These are phyloP conservation scores for Melanostigma gelatinosum DNA, from an alignment of 2,113 vertebrate species.

Conservation along the genomic window DNA sequence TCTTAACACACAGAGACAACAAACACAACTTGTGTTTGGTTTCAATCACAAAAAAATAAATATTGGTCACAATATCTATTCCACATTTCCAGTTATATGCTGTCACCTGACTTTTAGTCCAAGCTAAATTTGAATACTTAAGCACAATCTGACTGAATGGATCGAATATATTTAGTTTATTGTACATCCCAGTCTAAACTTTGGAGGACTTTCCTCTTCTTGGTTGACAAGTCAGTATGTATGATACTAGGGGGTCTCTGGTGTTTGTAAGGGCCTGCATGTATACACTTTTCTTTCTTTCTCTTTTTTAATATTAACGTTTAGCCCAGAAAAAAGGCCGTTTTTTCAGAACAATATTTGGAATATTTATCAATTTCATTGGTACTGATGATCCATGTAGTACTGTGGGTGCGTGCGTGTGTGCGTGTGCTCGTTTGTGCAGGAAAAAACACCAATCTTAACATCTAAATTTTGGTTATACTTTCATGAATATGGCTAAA, in stretches of 20 bases:
- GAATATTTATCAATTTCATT: conserved; percentile 68
- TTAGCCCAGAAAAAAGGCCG: conserved; percentile 53
- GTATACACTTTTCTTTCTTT: conserved; percentile 73
- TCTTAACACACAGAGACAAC: conserved; percentile 3
- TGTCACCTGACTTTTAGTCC: conserved; percentile 14
- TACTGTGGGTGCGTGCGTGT: conserved; percentile 63
- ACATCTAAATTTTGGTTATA: conserved; percentile 36
- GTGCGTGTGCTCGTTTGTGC: conserved; percentile 50
- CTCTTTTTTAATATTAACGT: conserved; percentile 67
- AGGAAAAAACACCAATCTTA: conserved; percentile 58
- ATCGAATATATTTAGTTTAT: conserved; percentile 57
- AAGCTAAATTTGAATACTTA: conserved; percentile 60
- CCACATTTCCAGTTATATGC: conserved; percentile 30
- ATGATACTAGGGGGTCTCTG: conserved; percentile 70
- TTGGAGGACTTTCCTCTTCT: conserved; percentile 62
- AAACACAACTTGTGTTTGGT: neutral
- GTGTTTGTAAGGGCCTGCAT: conserved; percentile 80
- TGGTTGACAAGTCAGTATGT: conserved; percentile 76
- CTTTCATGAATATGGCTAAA: conserved; percentile 43
- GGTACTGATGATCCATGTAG: conserved; percentile 71
- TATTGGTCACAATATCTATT: neutral
- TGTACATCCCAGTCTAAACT: conserved; percentile 70
- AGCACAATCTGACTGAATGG: conserved; percentile 78
- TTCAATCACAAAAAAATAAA: conserved; percentile 7
- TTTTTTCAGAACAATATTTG: conserved; percentile 66